Evolutionary conservation across 2,113 vertebrate species (phyloP).

Genomic region (Myotis lucifugus): DNA sequence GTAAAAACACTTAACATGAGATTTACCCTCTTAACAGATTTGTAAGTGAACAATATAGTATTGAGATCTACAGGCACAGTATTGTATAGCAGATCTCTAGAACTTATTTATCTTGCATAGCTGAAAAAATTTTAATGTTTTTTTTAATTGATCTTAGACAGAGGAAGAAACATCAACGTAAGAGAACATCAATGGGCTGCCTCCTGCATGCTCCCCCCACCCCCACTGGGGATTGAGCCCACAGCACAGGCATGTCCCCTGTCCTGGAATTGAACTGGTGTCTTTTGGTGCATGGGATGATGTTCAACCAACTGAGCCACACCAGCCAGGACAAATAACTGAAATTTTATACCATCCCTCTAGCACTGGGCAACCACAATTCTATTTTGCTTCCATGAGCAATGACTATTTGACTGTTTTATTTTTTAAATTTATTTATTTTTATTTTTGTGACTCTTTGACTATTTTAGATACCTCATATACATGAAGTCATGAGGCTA

Average conservation of each 20-base stretch:
- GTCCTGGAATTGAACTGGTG: too few species aligned
- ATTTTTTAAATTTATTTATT: too few species aligned
- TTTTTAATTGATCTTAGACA: too few species aligned
- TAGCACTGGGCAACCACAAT: not conserved
- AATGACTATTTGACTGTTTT: not conserved
- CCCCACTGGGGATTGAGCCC: too few species aligned
- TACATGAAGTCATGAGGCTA: not conserved
- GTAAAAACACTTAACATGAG: not conserved
- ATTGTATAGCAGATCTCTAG: not conserved
- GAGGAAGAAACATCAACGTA: too few species aligned
- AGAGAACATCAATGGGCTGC: too few species aligned
- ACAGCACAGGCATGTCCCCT: too few species aligned
- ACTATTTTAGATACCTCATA: not conserved
- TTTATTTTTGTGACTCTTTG: too few species aligned
- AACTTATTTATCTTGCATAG: not conserved
- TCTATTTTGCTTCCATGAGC: not conserved
- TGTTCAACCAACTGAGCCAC: too few species aligned
- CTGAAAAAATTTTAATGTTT: not conserved
- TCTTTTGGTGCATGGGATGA: too few species aligned
- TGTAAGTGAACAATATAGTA: not conserved
- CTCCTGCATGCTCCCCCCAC: too few species aligned
- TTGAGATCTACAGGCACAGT: not conserved
- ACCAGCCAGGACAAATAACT: not conserved
- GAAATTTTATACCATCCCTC: not conserved
- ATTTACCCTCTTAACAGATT: not conserved